These are phyloP conservation scores for Falco rusticolus DNA, from an alignment of 2,797 vertebrate species.

Conservation along the genomic window DNA sequence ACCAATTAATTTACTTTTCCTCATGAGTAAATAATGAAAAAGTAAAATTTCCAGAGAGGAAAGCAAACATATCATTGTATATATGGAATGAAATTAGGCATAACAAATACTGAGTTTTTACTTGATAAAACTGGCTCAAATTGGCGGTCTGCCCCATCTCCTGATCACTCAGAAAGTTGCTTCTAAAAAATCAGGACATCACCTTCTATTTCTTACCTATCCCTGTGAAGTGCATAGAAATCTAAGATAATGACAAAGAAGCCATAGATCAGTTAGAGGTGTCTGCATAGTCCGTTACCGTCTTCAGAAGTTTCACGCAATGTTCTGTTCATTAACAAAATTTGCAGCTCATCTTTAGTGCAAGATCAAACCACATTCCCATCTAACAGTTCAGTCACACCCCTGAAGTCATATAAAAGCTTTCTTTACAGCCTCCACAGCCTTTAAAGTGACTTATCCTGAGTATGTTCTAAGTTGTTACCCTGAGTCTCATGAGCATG, in stretches of 20 bases:
- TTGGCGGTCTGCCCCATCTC: background rate
- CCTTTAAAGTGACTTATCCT: background rate
- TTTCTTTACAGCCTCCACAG: background rate
- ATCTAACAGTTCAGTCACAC: background rate
- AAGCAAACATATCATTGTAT: background rate
- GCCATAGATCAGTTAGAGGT: background rate
- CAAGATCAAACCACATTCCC: background rate
- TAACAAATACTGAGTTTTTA: background rate
- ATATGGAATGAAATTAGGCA: background rate
- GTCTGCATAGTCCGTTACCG: background rate
- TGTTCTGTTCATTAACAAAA: background rate
- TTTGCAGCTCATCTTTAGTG: background rate
- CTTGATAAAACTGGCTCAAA: background rate
- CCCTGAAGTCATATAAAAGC: background rate
- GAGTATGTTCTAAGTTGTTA: background rate
- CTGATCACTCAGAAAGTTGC: background rate
- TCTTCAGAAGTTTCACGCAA: slow-evolving; percentile 1
- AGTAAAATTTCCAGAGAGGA: background rate
- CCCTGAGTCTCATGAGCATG: background rate
- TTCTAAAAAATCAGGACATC: slow-evolving; percentile 16
- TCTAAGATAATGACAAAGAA: background rate
- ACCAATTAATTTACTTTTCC: background rate
- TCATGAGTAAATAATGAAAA: background rate
- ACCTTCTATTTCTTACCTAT: background rate
- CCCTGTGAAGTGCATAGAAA: background rate